Conservation (phyloP, 2,113 vertebrate genomes). For the Siphamia tubifer region DNA sequence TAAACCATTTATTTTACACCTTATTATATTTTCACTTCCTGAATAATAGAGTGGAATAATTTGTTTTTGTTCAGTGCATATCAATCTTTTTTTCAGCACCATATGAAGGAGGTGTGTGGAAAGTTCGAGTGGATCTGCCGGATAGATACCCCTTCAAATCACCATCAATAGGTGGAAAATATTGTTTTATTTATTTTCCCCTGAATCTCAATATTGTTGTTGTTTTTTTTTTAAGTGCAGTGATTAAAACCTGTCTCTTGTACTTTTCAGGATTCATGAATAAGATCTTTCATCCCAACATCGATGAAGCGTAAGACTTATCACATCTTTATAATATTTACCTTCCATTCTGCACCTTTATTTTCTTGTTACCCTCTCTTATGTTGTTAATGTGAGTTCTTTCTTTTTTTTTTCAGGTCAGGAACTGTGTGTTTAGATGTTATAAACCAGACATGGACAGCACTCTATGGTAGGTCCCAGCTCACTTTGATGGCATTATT, state of each 20-base stretch:
- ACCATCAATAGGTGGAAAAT: constrained; percentile 93
- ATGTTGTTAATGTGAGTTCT: not conserved
- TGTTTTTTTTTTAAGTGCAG: no score
- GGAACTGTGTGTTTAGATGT: constrained; percentile 99
- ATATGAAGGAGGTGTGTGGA: constrained; percentile 98
- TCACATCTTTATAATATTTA: not conserved
- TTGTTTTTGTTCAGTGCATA: not conserved
- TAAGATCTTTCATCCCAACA: constrained; percentile 99
- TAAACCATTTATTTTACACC: not conserved
- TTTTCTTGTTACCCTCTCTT: not conserved
- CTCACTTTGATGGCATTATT: not conserved
- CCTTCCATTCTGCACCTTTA: not conserved
- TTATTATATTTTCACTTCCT: not conserved
- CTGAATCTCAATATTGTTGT: no score
- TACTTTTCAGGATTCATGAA: constrained; percentile 95
- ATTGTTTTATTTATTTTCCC: not conserved
- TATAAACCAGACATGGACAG: constrained; percentile 99
- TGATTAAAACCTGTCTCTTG: not conserved
- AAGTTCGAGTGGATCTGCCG: constrained; percentile 98
- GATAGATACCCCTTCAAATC: constrained; percentile 99
- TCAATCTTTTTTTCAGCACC: constrained; percentile 80
- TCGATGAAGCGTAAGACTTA: constrained; percentile 98
- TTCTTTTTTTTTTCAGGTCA: constrained; percentile 82
- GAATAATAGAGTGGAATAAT: not conserved
- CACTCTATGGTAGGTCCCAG: constrained; percentile 90